Conservation (phyloP, 2,113 vertebrate genomes). For the Strix aluco region DNA sequence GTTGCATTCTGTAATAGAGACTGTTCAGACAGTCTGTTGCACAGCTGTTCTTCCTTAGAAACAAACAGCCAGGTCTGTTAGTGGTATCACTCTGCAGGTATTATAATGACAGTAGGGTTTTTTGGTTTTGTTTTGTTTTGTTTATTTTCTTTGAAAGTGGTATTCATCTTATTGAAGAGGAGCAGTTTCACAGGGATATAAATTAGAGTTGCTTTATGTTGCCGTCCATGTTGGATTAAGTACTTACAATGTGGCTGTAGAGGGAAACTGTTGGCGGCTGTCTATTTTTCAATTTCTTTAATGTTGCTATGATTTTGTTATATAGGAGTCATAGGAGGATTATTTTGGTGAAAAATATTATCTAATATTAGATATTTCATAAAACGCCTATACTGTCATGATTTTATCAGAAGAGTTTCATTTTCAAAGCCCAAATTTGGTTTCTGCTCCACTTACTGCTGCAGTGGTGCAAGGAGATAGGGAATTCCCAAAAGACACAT, state of each 20-base stretch:
- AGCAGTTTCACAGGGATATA: neutral
- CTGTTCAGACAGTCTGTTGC: constrained; percentile 80
- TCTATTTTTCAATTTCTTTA: neutral
- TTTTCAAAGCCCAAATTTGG: neutral
- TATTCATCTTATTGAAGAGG: neutral
- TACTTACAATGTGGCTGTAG: neutral
- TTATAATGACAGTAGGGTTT: constrained; percentile 55
- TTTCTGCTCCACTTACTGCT: neutral
- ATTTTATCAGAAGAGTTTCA: neutral
- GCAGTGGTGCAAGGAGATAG: neutral
- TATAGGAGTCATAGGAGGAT: neutral
- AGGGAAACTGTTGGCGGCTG: neutral
- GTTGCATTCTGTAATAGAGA: constrained; percentile 71
- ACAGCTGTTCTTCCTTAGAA: constrained; percentile 84
- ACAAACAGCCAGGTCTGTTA: constrained; percentile 81
- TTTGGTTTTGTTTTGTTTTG: neutral
- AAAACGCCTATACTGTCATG: neutral
- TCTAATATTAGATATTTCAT: neutral
- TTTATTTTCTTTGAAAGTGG: constrained; percentile 18
- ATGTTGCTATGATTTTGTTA: neutral
- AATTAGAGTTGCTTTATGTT: neutral
- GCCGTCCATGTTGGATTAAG: neutral
- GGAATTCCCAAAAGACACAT: neutral
- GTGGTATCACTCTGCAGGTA: constrained; percentile 79
- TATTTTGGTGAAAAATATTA: neutral